Base-by-base conservation (phyloP, 2,113 vertebrate species). In the Phainopepla nitens region DNA sequence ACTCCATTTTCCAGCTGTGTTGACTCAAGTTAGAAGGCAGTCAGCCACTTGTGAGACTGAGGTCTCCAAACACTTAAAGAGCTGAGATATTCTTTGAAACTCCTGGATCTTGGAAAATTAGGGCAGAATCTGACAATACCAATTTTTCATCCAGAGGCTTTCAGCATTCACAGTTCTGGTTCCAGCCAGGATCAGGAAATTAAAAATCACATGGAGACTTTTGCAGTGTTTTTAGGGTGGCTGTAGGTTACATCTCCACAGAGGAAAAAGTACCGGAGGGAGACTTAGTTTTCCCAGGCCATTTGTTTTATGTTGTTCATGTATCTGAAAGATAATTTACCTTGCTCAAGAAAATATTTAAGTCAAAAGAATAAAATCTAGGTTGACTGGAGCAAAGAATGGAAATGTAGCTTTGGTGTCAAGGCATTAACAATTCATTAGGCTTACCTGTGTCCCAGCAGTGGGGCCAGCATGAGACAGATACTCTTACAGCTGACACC, bases 41-140 rank as follows among this genome's bases (percentile, higher is more conserved):
- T 82, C 85, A 94, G 82, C 54, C 87, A 68, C 93, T 93, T 88
- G 71, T 91, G 82, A 94, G 82, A 76, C 42, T 49, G 42, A 94
- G 82, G 90, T 91, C 87, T 93, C 94, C 71, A 62, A 95, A 93
- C 75, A 77, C 45, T 94, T 97, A 86, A 88, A 80, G 68, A 93
- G 54, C 85, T 88, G 90, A 88, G 58, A 93, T 90, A 88, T 70
- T 88, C 78, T 95, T 79, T 93, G 82, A 95, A 96, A 96, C 71
- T 80, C 75, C 71, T 41, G 79, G 69, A 88, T 96, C 82, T 70
- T 94, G 91, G 93, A 97, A 96, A 95, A 96, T 94, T 70, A 95
- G 68, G 82, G 87, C 76, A 90, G 84, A 91, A 96, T 83, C 84
- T 97, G 94, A 96, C 95, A 93, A 96, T 92, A 96, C 85, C 47